These are phyloP conservation scores for Ceratoteleas bidentatus DNA, from an alignment of 1,140 invertebrate genomes.

Conservation along the genomic window DNA sequence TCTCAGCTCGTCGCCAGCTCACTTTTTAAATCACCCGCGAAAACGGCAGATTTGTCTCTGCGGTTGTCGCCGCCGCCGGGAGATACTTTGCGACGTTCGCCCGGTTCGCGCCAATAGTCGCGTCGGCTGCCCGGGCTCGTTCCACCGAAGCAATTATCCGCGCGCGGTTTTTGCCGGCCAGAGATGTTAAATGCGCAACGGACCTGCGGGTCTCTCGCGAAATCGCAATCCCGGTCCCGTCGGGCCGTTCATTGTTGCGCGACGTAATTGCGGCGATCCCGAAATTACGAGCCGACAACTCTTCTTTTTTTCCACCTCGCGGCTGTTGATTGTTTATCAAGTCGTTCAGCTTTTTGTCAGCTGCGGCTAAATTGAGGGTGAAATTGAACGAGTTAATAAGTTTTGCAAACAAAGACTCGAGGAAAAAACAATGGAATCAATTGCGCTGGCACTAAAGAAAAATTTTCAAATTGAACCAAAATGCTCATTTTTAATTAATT, in stretches of 20 bases:
- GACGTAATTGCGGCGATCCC: slow-evolving; percentile 10
- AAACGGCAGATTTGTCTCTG: slow-evolving; percentile 24
- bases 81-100: no score
- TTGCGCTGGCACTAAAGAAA: no score
- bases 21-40: slow-evolving; percentile 11
- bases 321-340: no score
- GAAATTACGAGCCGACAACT: slow-evolving; percentile 9
- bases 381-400: no score
- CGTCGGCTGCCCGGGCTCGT: slow-evolving; percentile 22
- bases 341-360: no score
- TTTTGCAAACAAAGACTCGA: no score
- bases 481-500: no score
- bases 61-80: slow-evolving; percentile 7
- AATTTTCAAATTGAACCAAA: no score
- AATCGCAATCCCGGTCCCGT: slow-evolving; percentile 3
- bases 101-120: slow-evolving; percentile 14
- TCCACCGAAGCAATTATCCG: slow-evolving; percentile 38
- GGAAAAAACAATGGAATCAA: no score
- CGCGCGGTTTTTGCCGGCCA: slow-evolving; percentile 40
- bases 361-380: no score
- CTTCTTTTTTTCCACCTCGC: background rate
- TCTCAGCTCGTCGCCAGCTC: slow-evolving; percentile 3
- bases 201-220: slow-evolving; percentile 3
- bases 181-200: slow-evolving; percentile 26
- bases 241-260: slow-evolving; percentile 24